Evolutionary conservation across 2,113 vertebrate species (phyloP), one percentile per base, ranked within the genome.

Genomic region (Hypomesus transpacificus): DNA sequence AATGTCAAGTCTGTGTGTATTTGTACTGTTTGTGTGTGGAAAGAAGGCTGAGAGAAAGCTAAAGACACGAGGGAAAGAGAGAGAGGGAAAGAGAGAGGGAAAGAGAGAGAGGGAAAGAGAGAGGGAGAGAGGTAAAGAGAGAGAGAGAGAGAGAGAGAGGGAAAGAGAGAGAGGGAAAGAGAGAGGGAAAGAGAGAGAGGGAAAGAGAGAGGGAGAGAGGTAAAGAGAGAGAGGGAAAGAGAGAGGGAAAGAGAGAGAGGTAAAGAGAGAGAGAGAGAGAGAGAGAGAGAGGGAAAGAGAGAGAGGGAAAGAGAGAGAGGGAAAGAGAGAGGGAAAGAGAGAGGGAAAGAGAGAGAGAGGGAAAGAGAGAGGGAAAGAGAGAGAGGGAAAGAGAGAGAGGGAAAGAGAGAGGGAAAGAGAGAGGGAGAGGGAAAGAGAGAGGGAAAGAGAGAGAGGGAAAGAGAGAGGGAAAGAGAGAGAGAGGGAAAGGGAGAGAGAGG

Each of bases 401-500:
- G 58, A 60, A 22, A 24, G 58, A 60, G 59, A 22, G 20, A 61
- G 59, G 3, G 72, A 31, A 39, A 7, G 31, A 28, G 60, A 26
- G n/a, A n/a, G n/a, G n/a, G 22, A 57, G 57, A 4, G 63, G n/a
- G n/a, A 65, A 34, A 21, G 61, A 69, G 20, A n/a, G 56, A n/a
- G n/a, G n/a, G n/a, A n/a, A n/a, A 65, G 24, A 52, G 21, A 4
- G 59, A n/a, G n/a, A 17, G 7, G 18, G 58, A 18, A 17, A 46
- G 1, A 46, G 39, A 46, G 8, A 2, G n/a, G n/a, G 34, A 39
- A 3, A 8, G 39, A 46, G 13, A 46, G 8, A 46, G 9, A 46
- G 39, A 46, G 24, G 11, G 61, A 21, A 51, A 13, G 28, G 13
- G 60, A 21, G 60, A 13, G 3, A n/a, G 7, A 6, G 24, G 11